phyloP scores from a whole-genome alignment of 2,888 invertebrate genomes.

The Rambutsinella grinnellia region DNA sequence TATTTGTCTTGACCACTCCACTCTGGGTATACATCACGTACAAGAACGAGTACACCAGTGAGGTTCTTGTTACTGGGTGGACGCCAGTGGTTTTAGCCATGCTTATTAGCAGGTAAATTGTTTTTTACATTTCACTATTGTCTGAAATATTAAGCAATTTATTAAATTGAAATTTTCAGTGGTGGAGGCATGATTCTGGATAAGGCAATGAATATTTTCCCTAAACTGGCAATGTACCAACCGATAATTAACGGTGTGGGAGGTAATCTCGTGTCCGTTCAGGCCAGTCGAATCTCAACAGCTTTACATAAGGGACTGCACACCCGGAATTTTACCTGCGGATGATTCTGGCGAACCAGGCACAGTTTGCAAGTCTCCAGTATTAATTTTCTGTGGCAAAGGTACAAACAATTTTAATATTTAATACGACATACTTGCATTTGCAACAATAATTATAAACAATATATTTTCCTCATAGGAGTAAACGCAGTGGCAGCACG shows the following conservation, averaged over 20 bases:
- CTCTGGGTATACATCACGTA: slow-evolving; percentile 81
- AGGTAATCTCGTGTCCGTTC: slow-evolving; percentile 83
- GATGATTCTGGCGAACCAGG: slow-evolving; percentile 59
- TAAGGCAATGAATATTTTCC: slow-evolving; percentile 77
- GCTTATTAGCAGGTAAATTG: slow-evolving; percentile 78
- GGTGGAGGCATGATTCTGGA: slow-evolving; percentile 82
- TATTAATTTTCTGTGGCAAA: slow-evolving; percentile 59
- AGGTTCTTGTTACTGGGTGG: slow-evolving; percentile 82
- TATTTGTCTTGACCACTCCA: slow-evolving; percentile 77
- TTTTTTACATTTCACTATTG: slow-evolving; percentile 5
- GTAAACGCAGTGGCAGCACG: slow-evolving; percentile 70
- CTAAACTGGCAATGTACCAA: slow-evolving; percentile 82
- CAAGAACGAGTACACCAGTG: slow-evolving; percentile 78
- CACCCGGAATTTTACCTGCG: slow-evolving; percentile 69
- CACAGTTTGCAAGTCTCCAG: slow-evolving; percentile 67
- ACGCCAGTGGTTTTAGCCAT: slow-evolving; percentile 84
- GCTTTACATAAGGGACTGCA: slow-evolving; percentile 78
- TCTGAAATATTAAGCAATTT: background rate
- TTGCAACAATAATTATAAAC: slow-evolving; percentile 7
- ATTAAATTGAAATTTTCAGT: slow-evolving; percentile 68
- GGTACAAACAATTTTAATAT: too few species aligned
- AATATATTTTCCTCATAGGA: slow-evolving; percentile 48
- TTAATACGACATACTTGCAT: background rate
- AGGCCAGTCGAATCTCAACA: slow-evolving; percentile 83
- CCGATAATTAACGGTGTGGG: slow-evolving; percentile 88